Evolutionary conservation across 2,888 invertebrate genomes (phyloP).

Genomic region (Ditula angustiorana): DNA sequence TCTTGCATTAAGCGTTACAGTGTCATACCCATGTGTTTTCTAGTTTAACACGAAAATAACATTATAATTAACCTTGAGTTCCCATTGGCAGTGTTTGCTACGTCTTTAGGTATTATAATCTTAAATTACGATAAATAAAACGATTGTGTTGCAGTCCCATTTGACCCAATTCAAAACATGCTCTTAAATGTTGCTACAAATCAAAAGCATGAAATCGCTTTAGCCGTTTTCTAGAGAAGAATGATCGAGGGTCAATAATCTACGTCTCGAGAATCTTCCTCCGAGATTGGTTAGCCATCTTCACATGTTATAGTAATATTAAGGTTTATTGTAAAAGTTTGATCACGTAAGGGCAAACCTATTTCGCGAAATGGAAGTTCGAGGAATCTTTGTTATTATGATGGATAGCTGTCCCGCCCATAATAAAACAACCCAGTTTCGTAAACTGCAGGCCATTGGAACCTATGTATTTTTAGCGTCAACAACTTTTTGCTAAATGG

Average conservation of each 20-base stretch:
- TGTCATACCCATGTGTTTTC: conserved; percentile 26
- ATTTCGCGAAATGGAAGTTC: conserved; percentile 26
- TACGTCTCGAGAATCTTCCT: not conserved
- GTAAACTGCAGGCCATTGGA: not conserved
- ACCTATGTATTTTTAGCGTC: conserved; percentile 1
- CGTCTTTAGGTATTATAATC: not conserved
- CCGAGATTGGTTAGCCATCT: not conserved
- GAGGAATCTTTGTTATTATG: conserved; percentile 21
- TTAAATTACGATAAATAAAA: not conserved
- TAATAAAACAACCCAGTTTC: conserved; percentile 10
- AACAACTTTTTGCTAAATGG: conserved; percentile 15
- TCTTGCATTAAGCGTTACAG: conserved; percentile 12
- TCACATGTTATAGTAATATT: not conserved
- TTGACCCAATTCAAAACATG: not conserved
- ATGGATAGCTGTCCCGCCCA: conserved; percentile 21
- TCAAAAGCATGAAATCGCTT: not conserved
- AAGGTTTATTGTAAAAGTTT: conserved; percentile 8
- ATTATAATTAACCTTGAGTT: conserved; percentile 18
- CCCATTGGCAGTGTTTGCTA: not conserved
- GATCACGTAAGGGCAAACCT: conserved; percentile 14
- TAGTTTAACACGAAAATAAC: conserved; percentile 15
- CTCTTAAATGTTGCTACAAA: not conserved
- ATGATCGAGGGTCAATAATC: not conserved
- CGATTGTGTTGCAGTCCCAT: not conserved
- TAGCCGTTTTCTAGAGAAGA: not conserved